Evolutionary conservation across 1,140 invertebrate species (phyloP).

Genomic region (Dreissena rostriformis): DNA sequence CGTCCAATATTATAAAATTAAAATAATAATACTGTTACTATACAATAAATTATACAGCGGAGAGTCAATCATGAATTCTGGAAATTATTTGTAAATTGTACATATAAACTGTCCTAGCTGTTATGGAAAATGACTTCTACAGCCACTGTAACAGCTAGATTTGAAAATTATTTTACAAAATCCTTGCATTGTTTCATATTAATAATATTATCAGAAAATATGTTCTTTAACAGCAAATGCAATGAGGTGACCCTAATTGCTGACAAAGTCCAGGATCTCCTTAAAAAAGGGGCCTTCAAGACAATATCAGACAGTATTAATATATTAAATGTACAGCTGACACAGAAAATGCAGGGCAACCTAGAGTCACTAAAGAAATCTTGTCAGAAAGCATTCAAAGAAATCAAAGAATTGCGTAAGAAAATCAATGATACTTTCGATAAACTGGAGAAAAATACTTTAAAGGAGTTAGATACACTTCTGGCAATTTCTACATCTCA

Average conservation of each 20-base stretch:
- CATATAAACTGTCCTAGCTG: too few species aligned
- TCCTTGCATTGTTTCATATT: too few species aligned
- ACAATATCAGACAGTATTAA: neutral
- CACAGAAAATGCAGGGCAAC: neutral
- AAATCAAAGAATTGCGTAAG: neutral
- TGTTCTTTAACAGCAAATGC: neutral
- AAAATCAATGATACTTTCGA: neutral
- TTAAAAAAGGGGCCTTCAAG: neutral
- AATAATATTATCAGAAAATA: too few species aligned
- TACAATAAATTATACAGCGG: too few species aligned
- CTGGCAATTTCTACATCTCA: neutral
- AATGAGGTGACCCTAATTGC: neutral
- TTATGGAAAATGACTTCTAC: too few species aligned
- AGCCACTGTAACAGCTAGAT: too few species aligned
- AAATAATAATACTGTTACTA: too few species aligned
- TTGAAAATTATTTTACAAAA: too few species aligned
- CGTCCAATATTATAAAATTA: too few species aligned
- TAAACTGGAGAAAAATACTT: neutral
- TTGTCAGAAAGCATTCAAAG: neutral
- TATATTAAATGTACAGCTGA: neutral
- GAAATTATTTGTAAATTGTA: too few species aligned
- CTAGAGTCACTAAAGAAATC: neutral
- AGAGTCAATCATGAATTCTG: too few species aligned
- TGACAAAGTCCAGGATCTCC: neutral
- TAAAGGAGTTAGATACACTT: neutral